Evolutionary conservation across 2,888 invertebrate species (phyloP).

Genomic region (Yponomeuta plumbellus): DNA sequence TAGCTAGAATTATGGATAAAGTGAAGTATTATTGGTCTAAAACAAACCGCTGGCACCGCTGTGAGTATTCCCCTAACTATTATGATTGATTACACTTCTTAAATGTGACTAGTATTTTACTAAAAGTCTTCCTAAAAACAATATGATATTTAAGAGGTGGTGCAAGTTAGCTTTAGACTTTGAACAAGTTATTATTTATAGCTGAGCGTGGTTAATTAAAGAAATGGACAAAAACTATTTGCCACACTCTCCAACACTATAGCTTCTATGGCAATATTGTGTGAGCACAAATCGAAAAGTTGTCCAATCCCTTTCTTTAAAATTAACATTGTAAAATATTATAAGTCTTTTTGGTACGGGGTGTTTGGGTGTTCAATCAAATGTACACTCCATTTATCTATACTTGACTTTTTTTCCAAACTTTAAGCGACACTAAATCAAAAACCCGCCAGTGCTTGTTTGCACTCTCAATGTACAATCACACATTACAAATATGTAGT

Average conservation of each 20-base stretch:
- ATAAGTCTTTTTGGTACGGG: background rate
- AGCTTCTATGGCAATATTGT: too few species aligned
- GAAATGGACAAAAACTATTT: background rate
- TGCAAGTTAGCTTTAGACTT: background rate
- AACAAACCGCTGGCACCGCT: constrained; percentile 64
- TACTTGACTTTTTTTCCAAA: too few species aligned
- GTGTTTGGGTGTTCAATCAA: background rate
- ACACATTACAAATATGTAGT: too few species aligned
- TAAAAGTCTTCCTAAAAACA: background rate
- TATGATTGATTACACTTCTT: background rate
- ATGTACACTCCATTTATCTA: too few species aligned
- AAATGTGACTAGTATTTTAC: background rate
- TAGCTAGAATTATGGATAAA: constrained; percentile 31
- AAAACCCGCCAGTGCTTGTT: too few species aligned
- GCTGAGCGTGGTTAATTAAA: background rate
- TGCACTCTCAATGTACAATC: too few species aligned
- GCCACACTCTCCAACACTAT: too few species aligned
- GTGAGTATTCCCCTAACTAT: constrained; percentile 33
- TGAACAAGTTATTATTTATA: background rate
- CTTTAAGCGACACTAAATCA: too few species aligned
- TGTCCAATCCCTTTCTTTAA: too few species aligned
- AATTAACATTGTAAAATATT: too few species aligned
- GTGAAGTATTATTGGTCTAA: constrained; percentile 49
- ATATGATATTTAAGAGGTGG: background rate
- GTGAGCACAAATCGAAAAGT: too few species aligned